These are phyloP conservation scores for Leptodactylus fuscus DNA, from an alignment of 2,113 vertebrate genomes.

Conservation along the genomic window DNA sequence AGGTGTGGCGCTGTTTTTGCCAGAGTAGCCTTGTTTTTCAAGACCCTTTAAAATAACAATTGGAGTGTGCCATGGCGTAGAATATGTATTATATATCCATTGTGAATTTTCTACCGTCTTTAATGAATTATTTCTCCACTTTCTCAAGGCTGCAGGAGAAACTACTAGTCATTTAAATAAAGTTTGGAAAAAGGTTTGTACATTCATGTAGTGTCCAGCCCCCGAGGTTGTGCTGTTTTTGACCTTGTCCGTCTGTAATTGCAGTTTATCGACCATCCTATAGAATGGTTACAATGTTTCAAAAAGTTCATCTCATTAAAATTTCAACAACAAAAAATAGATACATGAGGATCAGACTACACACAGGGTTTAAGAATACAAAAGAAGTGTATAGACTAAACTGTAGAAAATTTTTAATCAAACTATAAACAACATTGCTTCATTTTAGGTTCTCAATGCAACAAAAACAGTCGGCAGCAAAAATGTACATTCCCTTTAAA, in stretches of 20 bases:
- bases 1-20: too few relatives aligned
- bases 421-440: too few relatives aligned
- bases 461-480: neutral
- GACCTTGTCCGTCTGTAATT: slow-evolving; percentile 40
- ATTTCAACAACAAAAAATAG: too few relatives aligned
- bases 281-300: neutral
- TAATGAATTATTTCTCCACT: slow-evolving; percentile 72
- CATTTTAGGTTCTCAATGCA: neutral
- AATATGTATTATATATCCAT: too few relatives aligned
- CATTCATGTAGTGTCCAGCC: slow-evolving; percentile 64
- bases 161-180: slow-evolving; percentile 82
- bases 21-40: too few relatives aligned
- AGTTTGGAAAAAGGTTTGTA: slow-evolving; percentile 98
- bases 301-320: neutral
- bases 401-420: neutral
- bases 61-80: too few relatives aligned
- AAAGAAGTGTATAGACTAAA: neutral
- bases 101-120: neutral
- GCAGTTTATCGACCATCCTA: slow-evolving; percentile 49
- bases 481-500: neutral
- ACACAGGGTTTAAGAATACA: neutral
- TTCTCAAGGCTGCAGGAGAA: slow-evolving; percentile 84
- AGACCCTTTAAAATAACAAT: too few relatives aligned
- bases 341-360: neutral
- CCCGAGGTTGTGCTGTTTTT: slow-evolving; percentile 50